Percentiles rank a stretch among this genome's conserved stretches.
phyloP scores from a whole-genome alignment of 2,113 vertebrate species.

The Cairina moschata region DNA sequence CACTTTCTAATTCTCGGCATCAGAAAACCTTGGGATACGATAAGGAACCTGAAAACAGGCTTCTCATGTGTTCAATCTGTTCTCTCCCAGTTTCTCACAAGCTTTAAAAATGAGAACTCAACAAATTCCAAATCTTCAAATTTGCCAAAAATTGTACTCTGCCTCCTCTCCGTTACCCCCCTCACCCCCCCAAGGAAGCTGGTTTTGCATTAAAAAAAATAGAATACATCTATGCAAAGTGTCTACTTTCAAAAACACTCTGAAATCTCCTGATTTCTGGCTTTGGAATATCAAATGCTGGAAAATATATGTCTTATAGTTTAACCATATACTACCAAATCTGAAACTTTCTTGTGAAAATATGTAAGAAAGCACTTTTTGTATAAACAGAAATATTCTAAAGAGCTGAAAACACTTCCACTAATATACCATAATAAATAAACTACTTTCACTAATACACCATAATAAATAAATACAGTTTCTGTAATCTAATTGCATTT shows the following conservation, averaged over 20 bases:
- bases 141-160: background rate
- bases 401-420: background rate
- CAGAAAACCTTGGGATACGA: background rate
- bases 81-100: background rate
- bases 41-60: background rate
- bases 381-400: background rate
- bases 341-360: background rate
- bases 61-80: background rate
- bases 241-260: background rate
- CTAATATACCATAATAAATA: background rate
- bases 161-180: too few species aligned
- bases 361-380: background rate
- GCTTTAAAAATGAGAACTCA: background rate
- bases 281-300: background rate
- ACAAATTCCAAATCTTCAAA: background rate
- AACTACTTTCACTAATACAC: fast-evolving
- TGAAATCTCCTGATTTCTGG: background rate
- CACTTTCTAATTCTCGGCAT: background rate
- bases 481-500: background rate
- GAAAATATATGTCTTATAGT: background rate
- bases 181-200: background rate
- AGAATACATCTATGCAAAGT: background rate
- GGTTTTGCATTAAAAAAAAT: background rate
- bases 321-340: background rate
- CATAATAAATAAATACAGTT: background rate